Evolutionary conservation across 2,888 invertebrate genomes (phyloP), one percentile per base, ranked within the genome.

Genomic region (Lasius fuliginosus): DNA sequence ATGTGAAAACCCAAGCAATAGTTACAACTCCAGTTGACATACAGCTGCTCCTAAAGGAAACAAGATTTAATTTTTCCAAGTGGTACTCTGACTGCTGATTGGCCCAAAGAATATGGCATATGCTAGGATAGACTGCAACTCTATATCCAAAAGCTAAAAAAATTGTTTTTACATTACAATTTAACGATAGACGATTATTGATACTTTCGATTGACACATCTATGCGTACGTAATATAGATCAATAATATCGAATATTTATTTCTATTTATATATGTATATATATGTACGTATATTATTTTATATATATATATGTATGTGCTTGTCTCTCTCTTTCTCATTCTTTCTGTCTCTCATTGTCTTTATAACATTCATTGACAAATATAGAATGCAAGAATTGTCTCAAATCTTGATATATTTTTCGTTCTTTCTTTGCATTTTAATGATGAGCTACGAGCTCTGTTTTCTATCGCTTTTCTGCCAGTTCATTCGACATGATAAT

Each of bases 41-140:
- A 93, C 93, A 91, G 93, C 94, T 94, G 94, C 94, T 94, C 94
- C 94, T 94, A 94, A 94, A 93, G 93, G 92, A 93, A 93, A 93
- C 90, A 93, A 93, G 87, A 93, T 93, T 92, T 87, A 91, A 86
- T 88, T 90, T 90, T 90, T 91, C 92, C 93, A 93, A 94, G 93
- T 92, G 90, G 93, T 92, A 93, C 90, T 93, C 91, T 91, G 93
- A 94, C 92, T 92, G 94, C 89, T 93, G 94, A 93, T 93, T 93
- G 92, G 92, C 92, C 94, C 93, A 93, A 94, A 94, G 91, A 92
- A 93, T 93, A 77, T 93, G 93, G 91, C 92, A 93, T 92, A 93
- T 91, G 92, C 92, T 92, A 92, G 92, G 23, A 92, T 92, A 93
- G 91, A 93, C 94, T 93, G 94, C 93, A 93, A 93, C 93, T 77